Base-by-base conservation (phyloP, 2,113 vertebrate genomes). In the Poecile atricapillus region DNA sequence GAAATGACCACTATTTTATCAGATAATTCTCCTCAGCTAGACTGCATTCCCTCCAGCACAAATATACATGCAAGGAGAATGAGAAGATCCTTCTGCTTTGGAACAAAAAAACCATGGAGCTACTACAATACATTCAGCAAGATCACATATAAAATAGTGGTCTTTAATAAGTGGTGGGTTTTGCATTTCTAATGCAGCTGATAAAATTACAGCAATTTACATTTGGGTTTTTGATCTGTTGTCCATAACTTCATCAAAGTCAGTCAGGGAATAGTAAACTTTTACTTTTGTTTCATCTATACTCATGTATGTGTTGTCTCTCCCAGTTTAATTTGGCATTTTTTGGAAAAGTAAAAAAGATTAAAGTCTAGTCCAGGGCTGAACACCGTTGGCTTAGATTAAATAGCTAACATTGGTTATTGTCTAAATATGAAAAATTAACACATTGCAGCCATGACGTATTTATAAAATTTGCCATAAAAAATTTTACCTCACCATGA, bases 281-380 rank as follows among this genome's bases (percentile, higher is more conserved):
- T 82, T 59, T 49, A 50, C 4, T 35, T 31, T 69, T 79, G 7
- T n/a, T 87, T 89, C 25, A 20, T 35, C 17, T 85, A 9, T 18
- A 12, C 15, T 68, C 20, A 33, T 27, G 10, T 22, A 44, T 2
- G 1, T 69, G 31, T 52, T 64, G 14, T 6, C 3, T 74, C 25
- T 89, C 15, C 47, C 27, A 60, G 17, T 46, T 81, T 49, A 55
- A 59, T 39, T 47, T 59, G 10, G 4, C 50, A 55, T 62, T 91
- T 50, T n/a, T 70, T 44, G 7, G 13, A 22, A 53, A 39, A 74
- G 55, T 5, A n/a, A 7, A n/a, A 58, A 74, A 70, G 11, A 55
- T 5, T 5, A 1, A 65, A 21, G 2, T 59, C 27, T 73, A 80
- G 3, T 59, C 15, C 2, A 2, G 9, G 43, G 7, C 14, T 50